Percentiles rank a stretch among this genome's conserved stretches.
These are phyloP conservation scores for Struthidea cinerea DNA, from an alignment of 2,113 vertebrate species.

Conservation along the genomic window DNA sequence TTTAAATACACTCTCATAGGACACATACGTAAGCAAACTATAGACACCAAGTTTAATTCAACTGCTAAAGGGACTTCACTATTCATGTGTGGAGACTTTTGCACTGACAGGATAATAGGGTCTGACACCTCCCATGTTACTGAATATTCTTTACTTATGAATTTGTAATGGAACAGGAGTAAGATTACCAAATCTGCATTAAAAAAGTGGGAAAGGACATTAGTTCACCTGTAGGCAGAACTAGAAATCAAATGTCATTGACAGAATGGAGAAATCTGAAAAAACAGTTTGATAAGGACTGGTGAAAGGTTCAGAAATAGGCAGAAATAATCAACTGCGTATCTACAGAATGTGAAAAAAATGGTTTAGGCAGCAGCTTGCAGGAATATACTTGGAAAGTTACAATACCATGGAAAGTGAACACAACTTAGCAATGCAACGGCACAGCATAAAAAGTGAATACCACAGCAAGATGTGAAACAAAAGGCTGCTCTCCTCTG, in stretches of 20 bases:
- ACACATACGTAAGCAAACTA: not conserved
- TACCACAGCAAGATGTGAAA: not conserved
- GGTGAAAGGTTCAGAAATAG: not conserved
- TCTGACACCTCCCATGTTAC: not conserved
- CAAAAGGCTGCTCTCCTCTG: not conserved
- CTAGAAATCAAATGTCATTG: not conserved
- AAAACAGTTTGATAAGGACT: not conserved
- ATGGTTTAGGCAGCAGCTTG: not conserved
- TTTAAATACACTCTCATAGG: not conserved
- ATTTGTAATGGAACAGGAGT: not conserved
- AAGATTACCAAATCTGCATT: not conserved
- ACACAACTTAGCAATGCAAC: not conserved
- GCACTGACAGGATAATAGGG: not conserved
- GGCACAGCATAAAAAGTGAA: not conserved
- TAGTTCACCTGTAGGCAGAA: not conserved
- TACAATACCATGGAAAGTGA: not conserved
- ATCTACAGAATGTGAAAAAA: not conserved
- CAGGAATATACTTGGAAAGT: not conserved
- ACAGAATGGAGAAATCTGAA: not conserved
- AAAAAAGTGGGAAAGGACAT: not conserved
- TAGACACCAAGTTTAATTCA: not conserved
- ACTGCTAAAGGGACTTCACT: not conserved
- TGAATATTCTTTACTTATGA: not conserved
- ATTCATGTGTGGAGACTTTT: not conserved
- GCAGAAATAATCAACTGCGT: not conserved